phyloP scores from a whole-genome alignment of 30 jellyfish, hydroid and myxozoan genomes.

The Cassiopea andromeda region DNA sequence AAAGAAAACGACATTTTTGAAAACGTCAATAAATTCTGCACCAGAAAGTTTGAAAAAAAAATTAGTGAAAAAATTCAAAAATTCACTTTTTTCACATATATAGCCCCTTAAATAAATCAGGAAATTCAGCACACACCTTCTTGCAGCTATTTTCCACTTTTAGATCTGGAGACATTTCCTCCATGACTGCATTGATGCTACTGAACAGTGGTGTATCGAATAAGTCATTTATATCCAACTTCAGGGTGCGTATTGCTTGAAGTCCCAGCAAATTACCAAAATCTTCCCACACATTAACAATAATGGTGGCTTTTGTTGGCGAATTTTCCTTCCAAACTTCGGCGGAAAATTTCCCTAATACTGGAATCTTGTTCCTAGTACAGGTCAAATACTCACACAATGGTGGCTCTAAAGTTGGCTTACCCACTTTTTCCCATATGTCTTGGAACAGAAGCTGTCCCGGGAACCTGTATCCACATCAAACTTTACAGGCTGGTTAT shows the following conservation, averaged over 20 bases:
- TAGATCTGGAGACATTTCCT: not conserved
- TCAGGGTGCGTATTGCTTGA: not conserved
- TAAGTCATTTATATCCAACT: not conserved
- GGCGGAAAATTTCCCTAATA: not conserved
- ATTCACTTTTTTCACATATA: not conserved
- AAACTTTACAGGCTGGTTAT: not conserved
- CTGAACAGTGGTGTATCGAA: not conserved
- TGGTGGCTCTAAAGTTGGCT: not conserved
- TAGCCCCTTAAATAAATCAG: conserved; percentile 1
- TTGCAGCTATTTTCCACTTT: conserved; percentile 9
- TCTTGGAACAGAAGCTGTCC: not conserved
- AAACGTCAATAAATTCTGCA: not conserved
- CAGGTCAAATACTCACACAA: not conserved
- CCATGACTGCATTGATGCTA: not conserved
- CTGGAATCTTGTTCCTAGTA: not conserved
- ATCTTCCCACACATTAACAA: not conserved
- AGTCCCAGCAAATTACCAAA: not conserved
- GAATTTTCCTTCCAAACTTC: not conserved
- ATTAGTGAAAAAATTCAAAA: not conserved
- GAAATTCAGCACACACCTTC: not conserved
- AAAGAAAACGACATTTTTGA: not conserved
- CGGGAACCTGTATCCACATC: not conserved
- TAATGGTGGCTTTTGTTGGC: not conserved
- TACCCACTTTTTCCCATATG: not conserved
- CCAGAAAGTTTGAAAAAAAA: not conserved